Percentiles rank a stretch among this genome's conserved stretches.
phyloP scores from a whole-genome alignment of 2,113 vertebrate genomes.

The Leptobrachium ailaonicum region DNA sequence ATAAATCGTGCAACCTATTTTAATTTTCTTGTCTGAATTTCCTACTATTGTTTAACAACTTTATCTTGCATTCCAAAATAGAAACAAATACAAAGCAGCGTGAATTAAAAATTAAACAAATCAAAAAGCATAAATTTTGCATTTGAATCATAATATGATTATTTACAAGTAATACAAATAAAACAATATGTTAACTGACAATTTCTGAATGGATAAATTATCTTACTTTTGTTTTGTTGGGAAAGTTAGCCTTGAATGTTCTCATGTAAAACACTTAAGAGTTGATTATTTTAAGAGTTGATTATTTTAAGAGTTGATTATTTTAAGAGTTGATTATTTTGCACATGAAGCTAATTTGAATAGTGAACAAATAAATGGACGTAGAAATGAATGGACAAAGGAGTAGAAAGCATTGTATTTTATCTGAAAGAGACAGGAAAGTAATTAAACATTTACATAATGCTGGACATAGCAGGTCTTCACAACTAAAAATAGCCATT shows the following conservation, averaged over 20 bases:
- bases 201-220: neutral
- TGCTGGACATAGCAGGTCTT: conserved; percentile 18
- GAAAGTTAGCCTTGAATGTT: neutral
- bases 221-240: neutral
- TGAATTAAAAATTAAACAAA: too few species aligned
- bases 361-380: neutral
- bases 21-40: too few species aligned
- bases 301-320: too few species aligned
- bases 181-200: neutral
- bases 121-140: too few species aligned
- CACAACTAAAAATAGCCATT: conserved; percentile 18
- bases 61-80: too few species aligned
- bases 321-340: conserved; percentile 6
- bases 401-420: neutral
- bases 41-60: too few species aligned
- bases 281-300: conserved; percentile 10
- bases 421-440: conserved; percentile 16
- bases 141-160: too few species aligned
- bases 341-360: conserved; percentile 4
- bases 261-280: conserved; percentile 2
- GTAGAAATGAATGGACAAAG: neutral
- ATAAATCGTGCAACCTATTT: too few species aligned
- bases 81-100: too few species aligned
- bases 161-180: neutral
- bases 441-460: conserved; percentile 22